phyloP scores from a whole-genome alignment of 2,797 vertebrate species.

The Pangasius mekongensis region DNA sequence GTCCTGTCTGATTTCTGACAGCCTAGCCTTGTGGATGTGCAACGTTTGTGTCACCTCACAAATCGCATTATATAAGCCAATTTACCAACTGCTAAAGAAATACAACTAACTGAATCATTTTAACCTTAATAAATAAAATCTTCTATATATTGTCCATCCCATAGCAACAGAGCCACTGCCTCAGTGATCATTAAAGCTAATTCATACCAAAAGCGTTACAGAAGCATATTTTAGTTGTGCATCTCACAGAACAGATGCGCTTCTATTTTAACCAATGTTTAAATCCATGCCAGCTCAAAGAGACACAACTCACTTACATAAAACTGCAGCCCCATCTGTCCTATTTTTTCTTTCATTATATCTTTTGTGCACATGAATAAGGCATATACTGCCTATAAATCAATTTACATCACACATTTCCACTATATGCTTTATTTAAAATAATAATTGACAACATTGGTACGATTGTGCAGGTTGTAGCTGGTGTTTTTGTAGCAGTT shows the following conservation, averaged over 20 bases:
- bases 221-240: conserved; percentile 8
- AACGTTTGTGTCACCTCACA: neutral
- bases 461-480: neutral
- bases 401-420: neutral
- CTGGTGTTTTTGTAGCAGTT: neutral
- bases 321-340: conserved; percentile 20
- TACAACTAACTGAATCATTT: neutral
- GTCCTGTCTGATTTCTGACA: neutral
- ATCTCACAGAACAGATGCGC: neutral
- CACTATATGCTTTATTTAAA: neutral
- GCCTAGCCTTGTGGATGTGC: neutral
- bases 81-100: neutral
- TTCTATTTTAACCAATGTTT: conserved; percentile 27
- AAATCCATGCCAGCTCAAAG: conserved; percentile 22
- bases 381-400: neutral
- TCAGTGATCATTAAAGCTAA: neutral
- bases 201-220: conserved; percentile 2
- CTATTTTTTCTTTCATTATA: neutral
- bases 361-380: neutral
- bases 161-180: neutral
- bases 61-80: neutral
- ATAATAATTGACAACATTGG: neutral
- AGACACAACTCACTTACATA: conserved; percentile 7
- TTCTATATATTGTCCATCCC: neutral
- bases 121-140: neutral